Evolutionary conservation across 2,113 vertebrate species (phyloP), one percentile per base, ranked within the genome.

Genomic region (Edolisoma coerulescens): DNA sequence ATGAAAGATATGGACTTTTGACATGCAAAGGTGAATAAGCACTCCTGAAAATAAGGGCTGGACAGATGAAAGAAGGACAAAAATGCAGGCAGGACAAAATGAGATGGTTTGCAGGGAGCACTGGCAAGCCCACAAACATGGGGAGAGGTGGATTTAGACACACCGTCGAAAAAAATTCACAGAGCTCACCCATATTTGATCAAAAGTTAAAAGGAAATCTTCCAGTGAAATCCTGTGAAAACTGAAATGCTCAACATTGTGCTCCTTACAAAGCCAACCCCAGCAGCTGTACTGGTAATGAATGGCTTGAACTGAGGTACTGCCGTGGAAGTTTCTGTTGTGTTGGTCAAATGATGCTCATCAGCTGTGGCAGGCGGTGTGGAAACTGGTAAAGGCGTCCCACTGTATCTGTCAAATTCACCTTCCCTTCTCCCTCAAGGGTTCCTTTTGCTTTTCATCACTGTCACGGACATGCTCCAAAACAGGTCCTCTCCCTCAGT

Each of bases 201-300:
- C 49, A 83, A 47, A 93, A 87, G 47, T 67, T 70, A 79, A 87
- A 94, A 95, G 60, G 49, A 87, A 95, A 79, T 19, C 76, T 93
- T 95, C 35, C 41, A 59, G 87, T 59, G 73, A 76, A 86, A 94
- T 82, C 67, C 65, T 74, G 54, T 86, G 91, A 91, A 84, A 90
- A 91, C 3, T 69, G 88, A 88, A 87, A 76, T 24, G 57, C 37
- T 61, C 84, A 67, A 47, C 39, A 54, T 52, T 84, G 19, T 84
- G 5, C 35, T 86, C 70, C 64, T 84, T 19, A 19, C 61, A 52
- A 59, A 87, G 81, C 59, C 74, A 82, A 19, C 9, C 59, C 32
- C 75, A 78, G 67, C 68, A 95, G 65, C 77, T 91, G 82, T 49
- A 61, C 86, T 87, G 61, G 69, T 89, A 35, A 89, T 28, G 49